Evolutionary conservation across 1,140 invertebrate species (phyloP), one percentile per base, ranked within the genome.

Genomic region (Drepana arcuata): DNA sequence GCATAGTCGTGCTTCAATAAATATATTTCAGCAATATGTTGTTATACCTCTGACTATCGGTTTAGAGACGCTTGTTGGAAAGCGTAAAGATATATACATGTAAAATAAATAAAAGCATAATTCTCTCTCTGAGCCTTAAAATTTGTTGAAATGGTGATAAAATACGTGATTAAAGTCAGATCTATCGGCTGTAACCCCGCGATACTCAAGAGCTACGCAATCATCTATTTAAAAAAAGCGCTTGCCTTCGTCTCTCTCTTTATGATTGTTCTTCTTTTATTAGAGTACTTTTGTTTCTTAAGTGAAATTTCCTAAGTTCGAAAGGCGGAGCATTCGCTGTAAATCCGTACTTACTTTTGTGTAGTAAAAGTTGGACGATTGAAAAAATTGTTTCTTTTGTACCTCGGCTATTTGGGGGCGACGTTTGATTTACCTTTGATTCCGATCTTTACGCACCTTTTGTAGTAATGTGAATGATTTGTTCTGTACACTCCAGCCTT

Each of bases 241-340:
- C 69, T 45, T 59, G 48, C 56, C 53, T 71, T 69, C 67, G 58
- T 74, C 61, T 73, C 64, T 41, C 54, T 67, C 60, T 78, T 78
- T 77, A 78, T 78, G 70, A 78, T 74, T 78, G 70, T 74, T 78
- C 70, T 78, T 78, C 73, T 78, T 78, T 78, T 78, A 78, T 78
- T 78, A 57, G 48, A 73, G 60, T 78, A 78, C 73, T 78, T 78
- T 78, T 78, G 70, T 78, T 78, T 74, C 66, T 69, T 71, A 69
- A 78, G 68, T 78, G 67, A 78, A 78, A 78, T 74, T 69, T 78
- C 50, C 52, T 48, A 60, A 74, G 59, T 73, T 72, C 48, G 56
- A 66, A 73, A 71, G 57, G 57, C 62, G 53, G 56, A 41, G 65
- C 51, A 64, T 60, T 63, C 47, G 56, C 58, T 66, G 56, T 69